Base-by-base conservation (phyloP, 2,113 vertebrate species). In the Barbus barbus region DNA sequence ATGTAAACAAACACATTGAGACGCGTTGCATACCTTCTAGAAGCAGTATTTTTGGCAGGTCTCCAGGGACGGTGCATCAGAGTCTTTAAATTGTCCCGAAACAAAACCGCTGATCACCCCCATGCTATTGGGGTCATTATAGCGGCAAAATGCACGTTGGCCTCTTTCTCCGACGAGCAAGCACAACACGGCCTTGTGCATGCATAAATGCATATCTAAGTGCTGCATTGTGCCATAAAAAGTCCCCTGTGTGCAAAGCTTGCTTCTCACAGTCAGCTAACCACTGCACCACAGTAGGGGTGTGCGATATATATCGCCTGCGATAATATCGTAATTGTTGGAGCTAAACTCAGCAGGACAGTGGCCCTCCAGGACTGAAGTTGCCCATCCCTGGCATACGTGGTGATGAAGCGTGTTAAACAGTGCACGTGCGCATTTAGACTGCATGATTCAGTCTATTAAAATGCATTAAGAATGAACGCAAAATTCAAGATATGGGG, bases 101-200 rank as follows among this genome's bases (percentile, higher is more conserved):
- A 48, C 65, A 86, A 84, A 84, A 85, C 78, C 18, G n/a, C 51
- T 1, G 31, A 73, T 88, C 73, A 58, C 16, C 60, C 28, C 14
- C 8, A 24, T 41, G 75, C n/a, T 92, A 93, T 90, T 92, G 86
- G 87, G 92, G 88, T 88, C 89, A 91, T 90, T 88, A 89, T 71
- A 91, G 91, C 56, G 76, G 72, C 81, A 83, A 88, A 83, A 85
- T 36, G 41, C 87, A 61, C 86, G 87, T 61, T 88, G 85, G 86
- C 88, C 90, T 78, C 74, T 14, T 91, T 90, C 84, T 84, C 67
- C 24, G 56, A 78, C 22, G 28, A n/a, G 9, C 24, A 18, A 18
- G 38, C 4, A 22, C 13, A 48, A 38, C 24, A 13, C 46, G 28
- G 46, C 53, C 20, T 33, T 73, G 61, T 71, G 16, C 53, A 77